Evolutionary conservation across 2,888 invertebrate species (phyloP).

Genomic region (Polydesmus complanatus): DNA sequence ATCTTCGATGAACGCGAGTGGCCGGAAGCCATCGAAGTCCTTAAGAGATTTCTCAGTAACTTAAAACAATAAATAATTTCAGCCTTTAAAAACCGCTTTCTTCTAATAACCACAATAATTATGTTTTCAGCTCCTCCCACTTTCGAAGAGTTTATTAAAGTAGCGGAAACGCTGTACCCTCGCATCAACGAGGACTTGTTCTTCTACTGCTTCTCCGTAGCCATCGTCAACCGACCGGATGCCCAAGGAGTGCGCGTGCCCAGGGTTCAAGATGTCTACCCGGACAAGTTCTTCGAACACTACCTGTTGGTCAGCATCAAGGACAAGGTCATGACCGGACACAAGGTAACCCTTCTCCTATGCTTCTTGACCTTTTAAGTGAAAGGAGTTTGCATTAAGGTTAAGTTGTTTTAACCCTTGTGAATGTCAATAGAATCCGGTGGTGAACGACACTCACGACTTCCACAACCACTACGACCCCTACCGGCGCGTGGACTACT

Average conservation of each 20-base stretch:
- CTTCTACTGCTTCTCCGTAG: conserved; percentile 62
- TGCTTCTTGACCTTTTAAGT: too few species aligned
- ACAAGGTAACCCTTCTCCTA: too few species aligned
- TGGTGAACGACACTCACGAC: background rate
- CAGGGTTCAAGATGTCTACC: conserved; percentile 60
- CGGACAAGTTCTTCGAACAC: conserved; percentile 60
- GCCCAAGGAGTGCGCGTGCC: conserved; percentile 56
- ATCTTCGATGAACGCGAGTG: conserved; percentile 16
- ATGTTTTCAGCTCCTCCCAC: background rate
- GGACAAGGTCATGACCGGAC: conserved; percentile 45
- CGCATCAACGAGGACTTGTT: conserved; percentile 64
- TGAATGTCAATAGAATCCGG: background rate
- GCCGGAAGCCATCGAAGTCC: conserved; percentile 16
- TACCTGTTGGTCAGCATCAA: conserved; percentile 42
- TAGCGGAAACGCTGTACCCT: conserved; percentile 45
- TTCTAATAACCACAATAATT: too few species aligned
- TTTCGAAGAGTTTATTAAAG: conserved; percentile 6
- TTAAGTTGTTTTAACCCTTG: background rate
- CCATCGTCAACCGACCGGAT: conserved; percentile 56
- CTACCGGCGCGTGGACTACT: conserved; percentile 67
- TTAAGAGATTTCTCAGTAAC: conserved; percentile 8
- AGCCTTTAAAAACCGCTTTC: too few species aligned
- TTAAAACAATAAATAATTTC: too few species aligned
- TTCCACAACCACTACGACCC: conserved; percentile 46
- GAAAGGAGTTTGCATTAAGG: background rate